Base-by-base conservation (phyloP, 2,888 invertebrate genomes). In the Magallana nippona region DNA sequence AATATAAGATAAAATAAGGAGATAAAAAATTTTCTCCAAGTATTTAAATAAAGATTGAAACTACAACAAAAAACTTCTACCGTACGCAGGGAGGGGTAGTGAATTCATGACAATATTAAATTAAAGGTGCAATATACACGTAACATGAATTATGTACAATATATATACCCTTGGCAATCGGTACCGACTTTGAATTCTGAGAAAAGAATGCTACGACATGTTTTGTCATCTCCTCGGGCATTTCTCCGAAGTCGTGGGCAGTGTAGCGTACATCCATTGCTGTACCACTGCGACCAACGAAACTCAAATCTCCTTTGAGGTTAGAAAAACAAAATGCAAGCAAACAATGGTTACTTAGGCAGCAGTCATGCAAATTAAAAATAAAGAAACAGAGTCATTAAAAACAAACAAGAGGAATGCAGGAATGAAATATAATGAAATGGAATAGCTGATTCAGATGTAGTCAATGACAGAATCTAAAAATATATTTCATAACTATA, bases 281-380 rank as follows among this genome's bases (percentile, higher is more conserved):
- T 8, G 91, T 91, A 55, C 93, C 93, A 81, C 91, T 91, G 13
- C 93, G 91, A 58, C 93, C 93, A 81, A 91, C 89, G 88, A 92
- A 91, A 86, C 90, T 92, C 83, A 92, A 86, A 83, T 89, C 90
- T 82, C 91, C 93, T 93, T 84, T 56, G 44, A 22, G 55, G 56
- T 56, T 56, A 27, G 56, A 79, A 44, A 44, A 79, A 79, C 19
- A 56, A 56, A 55, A 57, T 57, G 79, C 79, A 79, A 56, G 27
- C 79, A 79, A 56, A 79, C 58, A 27, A 19, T 57, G 79, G 56
- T 79, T 79, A 56, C 32, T 27, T 27, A 22, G 71, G 13, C 27
- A 27, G 27, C 71, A 71, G 19, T 71, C 71, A 71, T 71, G 71
- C 71, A 71, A 71, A 27, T 71, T 27, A 71, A 60, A 71, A 71